Evolutionary conservation across 2,113 vertebrate genomes (phyloP), one percentile per base, ranked within the genome.

Genomic region (Chaetops frenatus): DNA sequence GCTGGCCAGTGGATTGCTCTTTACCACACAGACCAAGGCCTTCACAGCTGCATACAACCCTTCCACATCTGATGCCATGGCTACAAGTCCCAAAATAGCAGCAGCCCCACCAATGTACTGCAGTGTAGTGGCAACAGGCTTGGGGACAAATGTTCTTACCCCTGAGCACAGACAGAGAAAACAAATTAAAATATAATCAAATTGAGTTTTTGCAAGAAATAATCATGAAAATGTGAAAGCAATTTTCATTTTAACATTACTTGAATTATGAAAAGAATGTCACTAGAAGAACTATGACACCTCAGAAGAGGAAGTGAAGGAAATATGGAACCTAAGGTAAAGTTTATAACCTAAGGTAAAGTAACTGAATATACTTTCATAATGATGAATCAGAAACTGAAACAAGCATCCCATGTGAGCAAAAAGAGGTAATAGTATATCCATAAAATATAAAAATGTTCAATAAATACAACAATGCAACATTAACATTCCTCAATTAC

Each of bases 51-150:
- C 99, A 31, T 99, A 99, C 23, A 99, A 91, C 22, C 99, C 99
- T 97, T 99, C 99, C 90, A 99, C 99, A 36, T 99, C 99, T 2
- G 99, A 99, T 38, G 99, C 99, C 99, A 99, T 99, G 78, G 99
- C 99, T 89, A 99, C 99, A 80, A 99, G 98, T 29, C 99, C 99
- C 95, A 99, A 93, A 97, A 99, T 99, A 96, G 99, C 99, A 10
- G 99, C 99, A 3, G 99, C 99, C 57, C 99, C 99, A 33, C 99
- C 99, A 25, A 99, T 98, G 67, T 99, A 99, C 96, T 99, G 99
- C 84, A 99, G 97, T 35, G 98, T 99, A 88, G 98, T 99, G 96
- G 99, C 99, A 53, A 99, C 99, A 21, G 99, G 99, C 95, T 98
- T 99, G 77, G 99, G 99, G 40, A 99, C 98, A 73, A 99, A 99